These are phyloP conservation scores for Caenorhabditis angaria DNA, from an alignment of 2,888 invertebrate species.

Conservation along the genomic window DNA sequence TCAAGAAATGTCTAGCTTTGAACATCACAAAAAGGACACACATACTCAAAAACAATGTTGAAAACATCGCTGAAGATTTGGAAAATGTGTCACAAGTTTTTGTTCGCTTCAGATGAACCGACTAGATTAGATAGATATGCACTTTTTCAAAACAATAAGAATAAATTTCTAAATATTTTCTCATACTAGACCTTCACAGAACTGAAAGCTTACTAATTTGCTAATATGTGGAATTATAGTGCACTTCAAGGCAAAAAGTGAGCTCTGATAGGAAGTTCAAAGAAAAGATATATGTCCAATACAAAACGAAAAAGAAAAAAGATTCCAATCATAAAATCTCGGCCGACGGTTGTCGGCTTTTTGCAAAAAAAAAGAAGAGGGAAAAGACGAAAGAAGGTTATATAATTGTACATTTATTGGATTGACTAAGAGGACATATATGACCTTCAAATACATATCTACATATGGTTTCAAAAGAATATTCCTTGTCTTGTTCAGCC, in stretches of 20 bases:
- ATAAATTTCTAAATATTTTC: too few relatives aligned
- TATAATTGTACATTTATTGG: constrained; percentile 4
- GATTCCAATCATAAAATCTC: constrained; percentile 4
- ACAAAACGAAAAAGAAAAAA: neutral
- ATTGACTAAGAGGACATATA: constrained; percentile 2
- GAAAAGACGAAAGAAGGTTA: constrained; percentile 4
- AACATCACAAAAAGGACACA: neutral
- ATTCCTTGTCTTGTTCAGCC: neutral
- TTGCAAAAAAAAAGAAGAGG: neutral
- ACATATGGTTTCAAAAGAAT: neutral
- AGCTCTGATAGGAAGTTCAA: too few relatives aligned
- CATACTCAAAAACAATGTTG: neutral
- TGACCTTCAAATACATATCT: constrained; percentile 1
- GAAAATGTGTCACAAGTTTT: neutral
- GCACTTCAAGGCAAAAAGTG: neutral
- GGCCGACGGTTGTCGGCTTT: neutral
- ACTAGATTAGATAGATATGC: too few relatives aligned
- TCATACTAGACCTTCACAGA: too few relatives aligned
- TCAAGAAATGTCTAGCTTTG: too few relatives aligned
- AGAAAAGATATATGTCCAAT: too few relatives aligned
- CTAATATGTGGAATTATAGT: too few relatives aligned
- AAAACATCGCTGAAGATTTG: neutral
- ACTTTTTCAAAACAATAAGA: too few relatives aligned
- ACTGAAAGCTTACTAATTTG: too few relatives aligned
- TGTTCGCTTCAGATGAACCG: neutral